A percentile compares a stretch with the other conserved stretches of the same genome.
These are phyloP conservation scores for Triplophysa siluroides DNA, from an alignment of 2,113 vertebrate genomes.

Conservation along the genomic window DNA sequence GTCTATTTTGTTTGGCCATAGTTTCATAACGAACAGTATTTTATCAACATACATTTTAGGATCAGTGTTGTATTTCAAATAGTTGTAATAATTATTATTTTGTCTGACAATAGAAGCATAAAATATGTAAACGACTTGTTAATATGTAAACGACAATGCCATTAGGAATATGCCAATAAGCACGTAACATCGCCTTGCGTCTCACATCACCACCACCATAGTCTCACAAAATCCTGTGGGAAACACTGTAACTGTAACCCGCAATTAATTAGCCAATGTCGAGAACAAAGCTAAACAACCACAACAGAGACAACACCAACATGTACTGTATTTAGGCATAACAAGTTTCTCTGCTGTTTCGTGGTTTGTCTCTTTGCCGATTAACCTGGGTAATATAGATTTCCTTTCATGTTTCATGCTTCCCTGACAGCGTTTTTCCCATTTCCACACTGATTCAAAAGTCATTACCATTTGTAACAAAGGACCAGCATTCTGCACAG, in stretches of 20 bases:
- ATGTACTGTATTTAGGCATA: not conserved
- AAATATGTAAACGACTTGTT: too few species aligned
- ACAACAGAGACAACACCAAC: not conserved
- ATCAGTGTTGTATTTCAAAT: too few species aligned
- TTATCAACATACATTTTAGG: too few species aligned
- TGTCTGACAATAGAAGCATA: too few species aligned
- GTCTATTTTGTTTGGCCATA: too few species aligned
- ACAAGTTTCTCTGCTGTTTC: not conserved
- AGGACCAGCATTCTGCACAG: constrained; percentile 19
- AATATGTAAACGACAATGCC: too few species aligned
- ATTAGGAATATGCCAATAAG: too few species aligned
- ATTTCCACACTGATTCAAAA: constrained; percentile 2
- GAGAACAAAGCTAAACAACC: not conserved
- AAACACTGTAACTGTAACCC: not conserved
- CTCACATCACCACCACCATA: too few species aligned
- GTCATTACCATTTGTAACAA: constrained; percentile 42
- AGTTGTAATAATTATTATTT: too few species aligned
- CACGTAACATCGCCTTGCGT: too few species aligned
- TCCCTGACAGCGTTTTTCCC: not conserved
- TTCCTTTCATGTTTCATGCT: not conserved
- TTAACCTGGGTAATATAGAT: constrained; percentile 22
- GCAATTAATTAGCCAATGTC: not conserved
- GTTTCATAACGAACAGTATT: too few species aligned
- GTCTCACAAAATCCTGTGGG: too few species aligned
- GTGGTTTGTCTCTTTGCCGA: not conserved